Evolutionary conservation across 2,113 vertebrate species (phyloP).

Genomic region (Lota lota): DNA sequence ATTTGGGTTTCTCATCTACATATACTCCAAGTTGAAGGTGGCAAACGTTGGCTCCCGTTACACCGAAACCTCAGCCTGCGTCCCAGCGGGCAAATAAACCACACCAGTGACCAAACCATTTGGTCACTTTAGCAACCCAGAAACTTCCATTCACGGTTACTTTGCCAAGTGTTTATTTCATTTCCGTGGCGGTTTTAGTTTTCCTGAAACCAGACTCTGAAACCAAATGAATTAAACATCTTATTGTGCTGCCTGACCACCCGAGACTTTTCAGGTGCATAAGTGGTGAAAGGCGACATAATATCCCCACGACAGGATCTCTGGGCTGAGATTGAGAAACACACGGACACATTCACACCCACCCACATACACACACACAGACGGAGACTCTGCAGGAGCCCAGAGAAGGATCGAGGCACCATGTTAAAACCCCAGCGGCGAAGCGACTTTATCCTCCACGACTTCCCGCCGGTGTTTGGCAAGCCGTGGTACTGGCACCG

Average conservation of each 20-base stretch:
- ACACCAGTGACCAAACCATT: neutral
- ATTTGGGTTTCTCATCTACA: too few relatives aligned
- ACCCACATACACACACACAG: conserved; percentile 10
- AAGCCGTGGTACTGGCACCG: conserved; percentile 71
- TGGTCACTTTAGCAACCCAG: neutral
- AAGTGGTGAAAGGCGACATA: conserved; percentile 76
- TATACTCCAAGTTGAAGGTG: too few relatives aligned
- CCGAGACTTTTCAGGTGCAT: conserved; percentile 61
- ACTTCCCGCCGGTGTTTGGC: conserved; percentile 52
- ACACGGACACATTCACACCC: too few relatives aligned
- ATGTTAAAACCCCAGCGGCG: conserved; percentile 55
- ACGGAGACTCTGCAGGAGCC: conserved; percentile 10
- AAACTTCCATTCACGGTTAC: conserved; percentile 17
- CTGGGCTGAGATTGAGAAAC: conserved; percentile 58
- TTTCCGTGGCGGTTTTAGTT: conserved; percentile 62
- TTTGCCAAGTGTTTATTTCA: conserved; percentile 47
- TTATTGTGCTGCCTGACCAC: conserved; percentile 57
- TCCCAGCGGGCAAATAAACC: too few relatives aligned
- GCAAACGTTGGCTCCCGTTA: too few relatives aligned
- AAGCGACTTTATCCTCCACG: conserved; percentile 16
- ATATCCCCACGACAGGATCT: conserved; percentile 61
- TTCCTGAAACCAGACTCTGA: conserved; percentile 79
- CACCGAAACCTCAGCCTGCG: too few relatives aligned
- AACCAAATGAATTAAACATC: conserved; percentile 87
- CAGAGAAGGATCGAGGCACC: conserved; percentile 15